Base-by-base conservation (phyloP, 2,888 invertebrate species). In the Drosophila flavopinicola region DNA sequence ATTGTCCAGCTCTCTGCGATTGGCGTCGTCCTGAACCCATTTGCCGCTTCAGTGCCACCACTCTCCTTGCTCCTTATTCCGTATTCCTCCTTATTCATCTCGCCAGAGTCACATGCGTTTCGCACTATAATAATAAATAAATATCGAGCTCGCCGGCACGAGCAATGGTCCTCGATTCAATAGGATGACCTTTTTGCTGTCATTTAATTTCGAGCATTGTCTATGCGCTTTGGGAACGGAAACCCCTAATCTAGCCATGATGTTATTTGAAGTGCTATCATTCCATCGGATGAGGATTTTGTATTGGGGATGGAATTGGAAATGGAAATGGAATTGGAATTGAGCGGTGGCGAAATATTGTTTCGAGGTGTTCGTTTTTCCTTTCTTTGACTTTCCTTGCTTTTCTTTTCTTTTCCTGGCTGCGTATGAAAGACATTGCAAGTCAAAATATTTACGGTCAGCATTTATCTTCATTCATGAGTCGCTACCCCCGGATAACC, bases 211-310 rank as follows among this genome's bases (percentile, higher is more conserved):
- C 83, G 80, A 77, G 85, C 80, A 88, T 87, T 85, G 88, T 89
- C 78, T 85, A 70, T 79, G 72, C 78, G 75, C 78, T 72, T 88
- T 80, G 78, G 85, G 80, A 88, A 88, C 88, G 88, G 88, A 88
- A 88, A 88, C 88, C 88, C 85, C 88, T 88, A 88, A 88, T 88
- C 88, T 86, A 72, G 78, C 88, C 86, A 85, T 86, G 85, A 79
- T 86, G 75, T 77, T 76, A 73, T 75, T 85, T 73, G 73, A 84
- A 84, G 74, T 80, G 76, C 63, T 79, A 88, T 86, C 85, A 87
- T 87, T 85, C 77, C 75, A 63, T 71, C 68, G 32, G 58, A 49
- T 65, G 58, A 58, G 52, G 47, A n/a, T n/a, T n/a, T n/a, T n/a
- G n/a, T 49, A 42, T 54, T 56, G 56, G 53, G 76, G 67, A 75